Conservation (phyloP, 2,113 vertebrate species). For the Crotalus viridis region DNA sequence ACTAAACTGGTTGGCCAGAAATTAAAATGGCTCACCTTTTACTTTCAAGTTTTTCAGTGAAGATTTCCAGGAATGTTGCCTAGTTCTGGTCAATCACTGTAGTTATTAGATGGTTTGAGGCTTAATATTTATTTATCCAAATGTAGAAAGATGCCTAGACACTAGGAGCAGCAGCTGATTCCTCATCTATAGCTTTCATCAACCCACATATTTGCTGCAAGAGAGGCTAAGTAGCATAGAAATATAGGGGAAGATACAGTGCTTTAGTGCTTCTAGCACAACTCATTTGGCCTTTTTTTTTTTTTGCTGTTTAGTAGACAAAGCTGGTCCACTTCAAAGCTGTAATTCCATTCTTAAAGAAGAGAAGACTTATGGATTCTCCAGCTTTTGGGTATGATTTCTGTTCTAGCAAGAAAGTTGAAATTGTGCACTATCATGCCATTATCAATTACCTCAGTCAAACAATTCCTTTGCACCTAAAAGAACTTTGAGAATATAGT, state of each 20-base stretch:
- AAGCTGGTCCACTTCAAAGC: background rate
- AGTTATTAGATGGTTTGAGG: background rate
- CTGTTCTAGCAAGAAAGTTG: background rate
- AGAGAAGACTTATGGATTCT: background rate
- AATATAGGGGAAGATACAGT: background rate
- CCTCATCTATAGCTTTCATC: background rate
- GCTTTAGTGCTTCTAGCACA: background rate
- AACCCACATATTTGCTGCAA: background rate
- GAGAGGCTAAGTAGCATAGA: background rate
- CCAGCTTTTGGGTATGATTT: background rate
- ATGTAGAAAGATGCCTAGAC: background rate
- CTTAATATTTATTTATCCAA: background rate
- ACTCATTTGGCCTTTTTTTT: background rate
- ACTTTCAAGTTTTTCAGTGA: background rate
- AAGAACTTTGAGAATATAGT: fast-evolving
- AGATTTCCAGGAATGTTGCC: background rate
- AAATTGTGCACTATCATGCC: background rate
- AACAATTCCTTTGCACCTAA: fast-evolving
- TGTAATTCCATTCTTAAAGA: background rate
- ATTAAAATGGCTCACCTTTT: background rate
- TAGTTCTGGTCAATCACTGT: background rate
- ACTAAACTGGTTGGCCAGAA: background rate
- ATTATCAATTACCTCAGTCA: background rate
- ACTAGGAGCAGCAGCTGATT: background rate
- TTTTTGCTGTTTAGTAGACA: background rate